Evolutionary conservation across 2,888 invertebrate genomes (phyloP).

Genomic region (Ptycholaimellus sp.): DNA sequence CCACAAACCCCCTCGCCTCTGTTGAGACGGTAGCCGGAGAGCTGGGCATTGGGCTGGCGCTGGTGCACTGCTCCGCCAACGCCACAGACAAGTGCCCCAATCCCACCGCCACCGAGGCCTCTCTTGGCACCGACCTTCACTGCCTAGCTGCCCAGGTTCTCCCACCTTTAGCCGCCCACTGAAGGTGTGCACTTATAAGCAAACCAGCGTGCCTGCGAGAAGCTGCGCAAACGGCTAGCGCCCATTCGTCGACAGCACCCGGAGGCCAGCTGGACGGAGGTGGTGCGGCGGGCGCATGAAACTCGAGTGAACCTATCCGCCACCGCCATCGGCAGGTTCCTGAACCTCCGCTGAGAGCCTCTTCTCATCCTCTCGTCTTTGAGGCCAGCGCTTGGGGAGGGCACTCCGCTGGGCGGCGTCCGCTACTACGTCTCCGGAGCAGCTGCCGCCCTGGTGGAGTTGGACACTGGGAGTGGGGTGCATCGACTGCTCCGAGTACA

Average conservation of each 20-base stretch:
- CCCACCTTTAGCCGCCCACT: neutral
- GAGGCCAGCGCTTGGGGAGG: conserved; percentile 4
- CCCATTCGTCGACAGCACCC: conserved; percentile 52
- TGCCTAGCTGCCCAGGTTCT: conserved; percentile 50
- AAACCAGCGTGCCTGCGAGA: conserved; percentile 47
- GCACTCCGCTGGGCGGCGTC: conserved; percentile 45
- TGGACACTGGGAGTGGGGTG: conserved; percentile 77
- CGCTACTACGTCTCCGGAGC: conserved; percentile 66
- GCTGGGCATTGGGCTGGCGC: conserved; percentile 11
- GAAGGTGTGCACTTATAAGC: neutral
- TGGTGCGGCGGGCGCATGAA: conserved; percentile 51
- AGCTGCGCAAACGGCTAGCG: conserved; percentile 44
- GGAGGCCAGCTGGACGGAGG: conserved; percentile 54
- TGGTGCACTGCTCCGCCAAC: conserved; percentile 42
- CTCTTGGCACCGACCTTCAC: conserved; percentile 62
- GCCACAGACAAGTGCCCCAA: conserved; percentile 73
- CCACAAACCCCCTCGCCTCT: neutral
- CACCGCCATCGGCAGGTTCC: conserved; percentile 46
- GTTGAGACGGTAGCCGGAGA: neutral
- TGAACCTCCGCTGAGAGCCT: neutral
- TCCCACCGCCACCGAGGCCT: conserved; percentile 65
- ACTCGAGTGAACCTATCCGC: conserved; percentile 53
- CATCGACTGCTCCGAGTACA: conserved; percentile 64
- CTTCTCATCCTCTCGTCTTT: neutral
- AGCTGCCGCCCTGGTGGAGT: conserved; percentile 64